Evolutionary conservation across 92 coral and sea anemone species (phyloP), one percentile per base, ranked within the genome.

Genomic region (Porites cylindrica): DNA sequence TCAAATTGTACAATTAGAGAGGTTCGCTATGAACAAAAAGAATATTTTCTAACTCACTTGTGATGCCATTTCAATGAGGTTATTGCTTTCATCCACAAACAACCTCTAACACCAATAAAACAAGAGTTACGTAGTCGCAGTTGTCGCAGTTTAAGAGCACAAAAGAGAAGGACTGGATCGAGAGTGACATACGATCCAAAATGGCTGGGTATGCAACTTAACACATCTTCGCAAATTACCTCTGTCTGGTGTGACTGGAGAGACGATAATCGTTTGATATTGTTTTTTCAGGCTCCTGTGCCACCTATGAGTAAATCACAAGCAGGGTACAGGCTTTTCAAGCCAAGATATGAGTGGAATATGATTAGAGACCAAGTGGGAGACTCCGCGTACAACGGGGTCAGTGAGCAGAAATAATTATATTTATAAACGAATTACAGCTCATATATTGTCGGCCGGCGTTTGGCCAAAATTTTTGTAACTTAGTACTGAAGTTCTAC

Each of bases 331-430:
- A 74, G 87, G 87, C 87, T 83, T 23, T 83, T 83, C 16, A 63
- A 59, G 74, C 87, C 87, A 43, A 16, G 77, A 2, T 86, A 54
- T 69, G 74, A 86, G 26, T 70, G 77, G 82, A 88, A 6, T 43
- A 91, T 91, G 94, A 91, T 91, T 21, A 82, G 94, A 70, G 94
- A 91, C 59, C 94, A 91, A 87, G 91, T 91, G 3, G 88, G 90
- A 51, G 94, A 91, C 10, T 84, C 91, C 2, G 63, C 84, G 52
- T 91, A 29, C 12, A 91, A 65, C 66, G 85, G 85, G 91, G 91
- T 91, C 64, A 43, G 83, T 38, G 47, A 38, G 47, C 47, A 38
- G 47, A 38, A n/a, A n/a, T n/a, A n/a, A n/a, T n/a, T n/a, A 38
- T 38, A 38, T 38, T 38, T 38, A 38, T 38, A 38, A 51, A 9